Percentiles rank a stretch among this genome's conserved stretches.
These are phyloP conservation scores for Leptosomus discolor DNA, from an alignment of 2,113 vertebrate species.

Conservation along the genomic window DNA sequence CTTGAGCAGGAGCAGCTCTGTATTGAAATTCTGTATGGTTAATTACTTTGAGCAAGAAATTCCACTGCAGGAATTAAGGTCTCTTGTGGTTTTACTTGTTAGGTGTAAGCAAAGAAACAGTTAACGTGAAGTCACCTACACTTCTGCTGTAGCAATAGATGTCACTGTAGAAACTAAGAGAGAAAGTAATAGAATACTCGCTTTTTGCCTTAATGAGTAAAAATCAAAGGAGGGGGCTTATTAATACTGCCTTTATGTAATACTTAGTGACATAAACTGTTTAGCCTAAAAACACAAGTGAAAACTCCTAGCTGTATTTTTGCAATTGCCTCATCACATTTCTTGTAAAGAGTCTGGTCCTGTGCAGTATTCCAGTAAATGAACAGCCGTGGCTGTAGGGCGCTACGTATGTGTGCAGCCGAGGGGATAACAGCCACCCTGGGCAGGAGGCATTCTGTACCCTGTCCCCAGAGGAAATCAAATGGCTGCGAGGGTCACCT, in stretches of 20 bases:
- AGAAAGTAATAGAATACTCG: not conserved
- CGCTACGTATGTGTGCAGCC: fast-evolving
- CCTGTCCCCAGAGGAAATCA: fast-evolving
- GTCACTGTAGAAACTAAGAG: not conserved
- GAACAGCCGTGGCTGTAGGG: not conserved
- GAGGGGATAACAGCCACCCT: fast-evolving
- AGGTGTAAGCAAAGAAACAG: not conserved
- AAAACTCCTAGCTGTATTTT: not conserved
- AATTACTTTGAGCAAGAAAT: not conserved
- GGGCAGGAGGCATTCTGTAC: not conserved
- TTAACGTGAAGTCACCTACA: not conserved
- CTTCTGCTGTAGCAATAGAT: not conserved
- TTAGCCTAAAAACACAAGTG: not conserved
- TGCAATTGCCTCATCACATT: not conserved
- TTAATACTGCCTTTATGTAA: not conserved
- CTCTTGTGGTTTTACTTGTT: not conserved
- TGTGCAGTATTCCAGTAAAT: not conserved
- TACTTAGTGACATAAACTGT: not conserved
- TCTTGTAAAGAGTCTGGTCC: not conserved
- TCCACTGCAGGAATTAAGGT: not conserved
- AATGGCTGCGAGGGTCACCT: fast-evolving
- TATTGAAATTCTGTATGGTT: not conserved
- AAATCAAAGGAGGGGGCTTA: not conserved
- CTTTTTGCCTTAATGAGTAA: not conserved
- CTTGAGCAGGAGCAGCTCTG: not conserved